Percentiles rank a stretch among this genome's conserved stretches.
phyloP scores from a whole-genome alignment of 2,113 vertebrate species.

The Myotis brandtii region DNA sequence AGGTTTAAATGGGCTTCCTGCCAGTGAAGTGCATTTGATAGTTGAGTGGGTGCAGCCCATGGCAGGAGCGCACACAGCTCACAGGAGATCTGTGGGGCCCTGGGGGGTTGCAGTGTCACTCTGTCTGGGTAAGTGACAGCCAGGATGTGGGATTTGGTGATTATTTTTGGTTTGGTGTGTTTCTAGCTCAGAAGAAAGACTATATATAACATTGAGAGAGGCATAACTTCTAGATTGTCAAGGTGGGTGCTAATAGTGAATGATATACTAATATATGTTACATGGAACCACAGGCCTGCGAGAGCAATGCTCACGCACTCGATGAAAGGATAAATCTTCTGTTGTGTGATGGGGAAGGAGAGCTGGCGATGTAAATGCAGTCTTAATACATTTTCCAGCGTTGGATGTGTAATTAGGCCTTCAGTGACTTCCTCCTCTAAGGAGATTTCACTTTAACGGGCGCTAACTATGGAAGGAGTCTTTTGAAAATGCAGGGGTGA shows the following conservation, averaged over 20 bases:
- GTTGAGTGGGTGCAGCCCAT: constrained; percentile 70
- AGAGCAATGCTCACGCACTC: neutral
- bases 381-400: constrained; percentile 64
- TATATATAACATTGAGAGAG: constrained; percentile 72
- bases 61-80: constrained; percentile 72
- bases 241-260: constrained; percentile 65
- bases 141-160: constrained; percentile 79
- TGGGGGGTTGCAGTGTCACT: constrained; percentile 70
- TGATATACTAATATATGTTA: constrained; percentile 58
- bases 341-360: constrained; percentile 52
- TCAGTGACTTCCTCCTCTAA: constrained; percentile 64
- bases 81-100: constrained; percentile 71
- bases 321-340: constrained; percentile 73
- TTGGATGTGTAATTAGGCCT: constrained; percentile 74
- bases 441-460: constrained; percentile 73
- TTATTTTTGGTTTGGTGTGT: constrained; percentile 81
- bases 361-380: constrained; percentile 42
- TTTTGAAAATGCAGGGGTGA: constrained; percentile 68
- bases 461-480: constrained; percentile 61
- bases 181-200: constrained; percentile 72
- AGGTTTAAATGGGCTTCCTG: constrained; percentile 74
- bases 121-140: constrained; percentile 80
- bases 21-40: constrained; percentile 67
- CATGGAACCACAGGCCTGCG: constrained; percentile 45
- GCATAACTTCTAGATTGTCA: constrained; percentile 70